Conservation (phyloP, 2,888 invertebrate species). For the Torymus aiolomorphi region DNA sequence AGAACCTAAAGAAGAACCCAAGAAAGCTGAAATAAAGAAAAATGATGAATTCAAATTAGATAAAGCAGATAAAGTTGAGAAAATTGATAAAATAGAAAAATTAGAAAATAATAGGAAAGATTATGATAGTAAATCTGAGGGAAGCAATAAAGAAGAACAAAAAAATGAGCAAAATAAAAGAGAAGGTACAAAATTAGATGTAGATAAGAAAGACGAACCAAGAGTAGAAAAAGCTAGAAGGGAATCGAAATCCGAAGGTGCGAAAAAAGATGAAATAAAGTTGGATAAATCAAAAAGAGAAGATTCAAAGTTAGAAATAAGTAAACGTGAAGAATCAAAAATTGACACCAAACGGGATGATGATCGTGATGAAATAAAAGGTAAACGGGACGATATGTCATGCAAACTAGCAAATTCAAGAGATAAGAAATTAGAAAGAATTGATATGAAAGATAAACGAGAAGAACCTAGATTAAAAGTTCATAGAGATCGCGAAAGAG, state of each 20-base stretch:
- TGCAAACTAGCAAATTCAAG: conserved; percentile 48
- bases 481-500: conserved; percentile 58
- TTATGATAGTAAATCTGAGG: conserved; percentile 19
- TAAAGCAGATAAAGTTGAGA: conserved; percentile 51
- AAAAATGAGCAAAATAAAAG: conserved; percentile 49
- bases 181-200: conserved; percentile 51
- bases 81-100: conserved; percentile 29
- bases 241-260: conserved; percentile 53
- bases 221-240: conserved; percentile 56
- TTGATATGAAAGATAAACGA: conserved; percentile 60
- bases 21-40: conserved; percentile 44
- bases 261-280: conserved; percentile 57
- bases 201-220: conserved; percentile 54
- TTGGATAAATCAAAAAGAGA: conserved; percentile 58
- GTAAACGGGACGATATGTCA: conserved; percentile 58
- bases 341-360: conserved; percentile 59
- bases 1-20: conserved; percentile 57
- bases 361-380: conserved; percentile 57
- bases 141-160: conserved; percentile 30
- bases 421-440: conserved; percentile 57
- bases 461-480: conserved; percentile 53
- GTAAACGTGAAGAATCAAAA: conserved; percentile 57
- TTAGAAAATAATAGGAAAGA: conserved; percentile 38
- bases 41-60: conserved; percentile 39
- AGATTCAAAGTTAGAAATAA: conserved; percentile 51